Evolutionary conservation across 2,888 invertebrate genomes (phyloP).

Genomic region (Melipona bicolor): DNA sequence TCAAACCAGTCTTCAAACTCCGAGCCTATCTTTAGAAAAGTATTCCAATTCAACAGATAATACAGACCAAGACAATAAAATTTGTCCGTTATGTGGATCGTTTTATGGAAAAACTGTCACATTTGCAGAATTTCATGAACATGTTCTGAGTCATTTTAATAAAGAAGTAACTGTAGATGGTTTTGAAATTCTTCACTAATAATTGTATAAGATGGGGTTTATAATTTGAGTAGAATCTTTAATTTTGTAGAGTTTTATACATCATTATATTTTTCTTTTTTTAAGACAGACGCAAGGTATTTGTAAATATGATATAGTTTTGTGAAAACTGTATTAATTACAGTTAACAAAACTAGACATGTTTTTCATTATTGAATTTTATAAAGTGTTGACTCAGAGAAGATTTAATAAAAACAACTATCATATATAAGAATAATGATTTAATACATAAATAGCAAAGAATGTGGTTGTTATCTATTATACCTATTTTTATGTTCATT

Average conservation of each 20-base stretch:
- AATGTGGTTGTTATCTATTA: constrained; percentile 9
- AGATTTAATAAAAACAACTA: constrained; percentile 17
- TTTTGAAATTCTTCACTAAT: constrained; percentile 69
- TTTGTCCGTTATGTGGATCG: constrained; percentile 91
- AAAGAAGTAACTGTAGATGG: constrained; percentile 84
- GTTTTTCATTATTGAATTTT: constrained; percentile 49
- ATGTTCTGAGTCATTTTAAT: constrained; percentile 91
- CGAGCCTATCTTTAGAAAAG: constrained; percentile 73
- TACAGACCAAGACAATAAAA: constrained; percentile 84
- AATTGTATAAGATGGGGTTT: neutral
- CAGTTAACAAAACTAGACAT: constrained; percentile 13
- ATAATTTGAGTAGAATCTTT: neutral
- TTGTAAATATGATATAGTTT: constrained; percentile 38
- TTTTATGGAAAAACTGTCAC: constrained; percentile 86
- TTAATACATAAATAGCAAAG: constrained; percentile 9
- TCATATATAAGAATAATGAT: neutral
- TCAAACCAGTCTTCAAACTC: constrained; percentile 76
- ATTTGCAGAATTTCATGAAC: constrained; percentile 89
- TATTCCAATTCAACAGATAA: constrained; percentile 81
- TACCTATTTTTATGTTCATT: constrained; percentile 47
- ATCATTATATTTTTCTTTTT: neutral
- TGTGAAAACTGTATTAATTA: neutral
- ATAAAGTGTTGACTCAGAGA: constrained; percentile 29
- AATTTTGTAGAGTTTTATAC: constrained; percentile 8
- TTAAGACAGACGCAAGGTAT: neutral